These are phyloP conservation scores for Clarias laeviceps DNA, from an alignment of 2,797 vertebrate genomes.

Conservation along the genomic window DNA sequence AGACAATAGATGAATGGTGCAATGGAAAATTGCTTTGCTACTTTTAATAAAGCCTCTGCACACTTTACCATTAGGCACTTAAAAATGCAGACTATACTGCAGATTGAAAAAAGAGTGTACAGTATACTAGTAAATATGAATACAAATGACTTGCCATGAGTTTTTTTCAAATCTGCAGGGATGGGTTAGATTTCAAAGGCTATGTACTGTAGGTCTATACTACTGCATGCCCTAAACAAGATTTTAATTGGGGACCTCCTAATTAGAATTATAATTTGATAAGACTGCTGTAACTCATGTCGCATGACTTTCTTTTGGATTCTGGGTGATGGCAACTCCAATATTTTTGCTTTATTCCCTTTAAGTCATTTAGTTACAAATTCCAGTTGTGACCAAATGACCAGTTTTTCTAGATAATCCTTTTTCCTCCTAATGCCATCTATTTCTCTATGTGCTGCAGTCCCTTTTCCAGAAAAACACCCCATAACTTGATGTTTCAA, in stretches of 20 bases:
- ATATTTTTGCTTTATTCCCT: neutral
- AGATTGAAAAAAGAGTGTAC: no score
- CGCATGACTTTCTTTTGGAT: neutral
- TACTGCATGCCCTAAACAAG: neutral
- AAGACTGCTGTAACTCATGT: neutral
- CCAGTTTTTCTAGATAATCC: neutral
- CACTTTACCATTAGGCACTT: no score
- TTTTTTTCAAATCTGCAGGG: neutral
- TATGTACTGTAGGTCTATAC: neutral
- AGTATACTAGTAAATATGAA: neutral
- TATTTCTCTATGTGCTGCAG: neutral
- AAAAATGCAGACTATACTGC: no score
- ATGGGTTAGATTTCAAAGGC: neutral
- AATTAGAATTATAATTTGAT: neutral
- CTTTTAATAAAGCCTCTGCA: no score
- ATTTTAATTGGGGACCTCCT: neutral
- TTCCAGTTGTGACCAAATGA: neutral
- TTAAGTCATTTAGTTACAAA: neutral
- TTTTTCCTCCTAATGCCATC: neutral
- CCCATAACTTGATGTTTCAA: neutral
- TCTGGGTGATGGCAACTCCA: neutral
- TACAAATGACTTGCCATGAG: neutral
- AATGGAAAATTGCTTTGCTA: no score
- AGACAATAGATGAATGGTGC: no score
- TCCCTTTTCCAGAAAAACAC: neutral